Evolutionary conservation across 1,140 invertebrate genomes (phyloP).

Genomic region (Calephelis nemesis): DNA sequence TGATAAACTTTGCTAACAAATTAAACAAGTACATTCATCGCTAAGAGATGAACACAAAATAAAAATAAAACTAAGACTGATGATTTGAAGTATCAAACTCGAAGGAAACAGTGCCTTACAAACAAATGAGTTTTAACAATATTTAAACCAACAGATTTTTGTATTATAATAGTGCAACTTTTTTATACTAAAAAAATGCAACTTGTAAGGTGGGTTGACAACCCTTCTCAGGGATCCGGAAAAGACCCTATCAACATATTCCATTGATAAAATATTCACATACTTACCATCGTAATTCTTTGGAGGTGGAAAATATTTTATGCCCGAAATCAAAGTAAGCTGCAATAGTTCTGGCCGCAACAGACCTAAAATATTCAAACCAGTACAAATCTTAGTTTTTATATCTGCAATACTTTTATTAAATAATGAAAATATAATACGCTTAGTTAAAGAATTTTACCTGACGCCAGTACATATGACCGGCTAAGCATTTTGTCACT

Average conservation of each 20-base stretch:
- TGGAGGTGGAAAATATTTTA: conserved; percentile 83
- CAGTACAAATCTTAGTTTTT: no score
- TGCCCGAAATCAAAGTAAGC: conserved; percentile 66
- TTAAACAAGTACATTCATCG: no score
- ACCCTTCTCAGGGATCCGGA: not conserved
- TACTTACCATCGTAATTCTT: conserved; percentile 80
- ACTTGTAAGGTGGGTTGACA: no score
- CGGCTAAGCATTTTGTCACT: conserved; percentile 31
- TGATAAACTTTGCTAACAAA: no score
- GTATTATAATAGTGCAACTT: no score
- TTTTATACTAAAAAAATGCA: no score
- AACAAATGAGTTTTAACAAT: no score
- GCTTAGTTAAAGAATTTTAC: conserved; percentile 22
- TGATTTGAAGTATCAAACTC: no score
- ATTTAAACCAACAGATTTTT: no score
- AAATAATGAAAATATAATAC: not conserved
- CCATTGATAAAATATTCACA: conserved; percentile 32
- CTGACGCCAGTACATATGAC: conserved; percentile 31
- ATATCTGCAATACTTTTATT: not conserved
- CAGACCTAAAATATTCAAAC: conserved; percentile 44
- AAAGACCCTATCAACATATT: not conserved
- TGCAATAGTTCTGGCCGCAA: conserved; percentile 53
- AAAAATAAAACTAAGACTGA: no score
- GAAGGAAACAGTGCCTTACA: no score
- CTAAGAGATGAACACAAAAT: no score